These are phyloP conservation scores for Campylorhamphus procurvoides DNA, from an alignment of 2,113 vertebrate species.

Conservation along the genomic window DNA sequence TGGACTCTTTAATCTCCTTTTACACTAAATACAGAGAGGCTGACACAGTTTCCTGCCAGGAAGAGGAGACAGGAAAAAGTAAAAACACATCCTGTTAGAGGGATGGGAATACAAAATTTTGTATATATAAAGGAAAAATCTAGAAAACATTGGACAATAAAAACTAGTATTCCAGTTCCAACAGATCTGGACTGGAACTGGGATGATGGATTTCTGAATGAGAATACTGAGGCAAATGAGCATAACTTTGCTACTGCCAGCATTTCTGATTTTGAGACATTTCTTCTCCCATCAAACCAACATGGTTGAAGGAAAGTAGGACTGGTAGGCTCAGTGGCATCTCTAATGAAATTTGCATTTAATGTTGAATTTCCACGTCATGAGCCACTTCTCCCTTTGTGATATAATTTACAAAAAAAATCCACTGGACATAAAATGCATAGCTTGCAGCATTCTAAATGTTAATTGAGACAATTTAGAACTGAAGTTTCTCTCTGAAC, in stretches of 20 bases:
- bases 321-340: not conserved
- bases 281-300: not conserved
- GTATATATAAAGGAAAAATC: not conserved
- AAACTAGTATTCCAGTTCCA: not conserved
- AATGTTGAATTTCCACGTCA: not conserved
- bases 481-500: not conserved
- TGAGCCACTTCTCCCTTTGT: not conserved
- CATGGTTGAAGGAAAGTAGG: not conserved
- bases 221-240: not conserved
- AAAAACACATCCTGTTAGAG: not conserved
- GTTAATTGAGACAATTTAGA: not conserved
- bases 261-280: not conserved
- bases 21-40: not conserved
- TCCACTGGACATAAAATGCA: not conserved
- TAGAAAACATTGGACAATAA: not conserved
- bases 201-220: not conserved
- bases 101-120: not conserved
- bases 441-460: not conserved
- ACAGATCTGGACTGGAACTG: not conserved
- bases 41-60: not conserved
- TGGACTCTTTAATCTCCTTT: slow-evolving; percentile 16
- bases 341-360: not conserved
- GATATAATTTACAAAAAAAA: not conserved
- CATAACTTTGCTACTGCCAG: not conserved
- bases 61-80: not conserved